Evolutionary conservation across 2,888 invertebrate species (phyloP).

Genomic region (Drosophila cognata): DNA sequence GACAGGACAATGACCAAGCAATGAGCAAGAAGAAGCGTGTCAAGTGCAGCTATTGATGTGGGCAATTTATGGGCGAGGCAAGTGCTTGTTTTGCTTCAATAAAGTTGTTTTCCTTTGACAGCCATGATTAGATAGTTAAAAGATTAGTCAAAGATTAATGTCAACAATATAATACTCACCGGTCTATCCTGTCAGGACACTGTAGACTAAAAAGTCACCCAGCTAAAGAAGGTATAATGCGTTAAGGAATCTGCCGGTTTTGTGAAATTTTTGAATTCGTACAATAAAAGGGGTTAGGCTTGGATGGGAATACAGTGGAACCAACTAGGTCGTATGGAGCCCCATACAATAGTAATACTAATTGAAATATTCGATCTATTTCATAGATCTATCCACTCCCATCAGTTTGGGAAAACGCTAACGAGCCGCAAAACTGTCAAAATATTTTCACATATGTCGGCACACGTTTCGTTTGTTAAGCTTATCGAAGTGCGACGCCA

Average conservation of each 20-base stretch:
- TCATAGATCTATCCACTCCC: neutral
- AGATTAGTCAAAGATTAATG: neutral
- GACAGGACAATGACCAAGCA: slow-evolving; percentile 26
- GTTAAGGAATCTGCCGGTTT: neutral
- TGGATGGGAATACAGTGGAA: neutral
- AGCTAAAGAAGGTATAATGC: neutral
- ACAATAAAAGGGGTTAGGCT: neutral
- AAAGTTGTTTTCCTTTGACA: slow-evolving; percentile 16
- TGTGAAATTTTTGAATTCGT: neutral
- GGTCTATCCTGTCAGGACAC: neutral
- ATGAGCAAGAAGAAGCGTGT: slow-evolving; percentile 4
- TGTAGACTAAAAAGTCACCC: neutral
- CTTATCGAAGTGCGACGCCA: slow-evolving; percentile 59
- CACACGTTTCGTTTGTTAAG: slow-evolving; percentile 56
- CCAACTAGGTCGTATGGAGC: neutral
- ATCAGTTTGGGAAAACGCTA: slow-evolving; percentile 44
- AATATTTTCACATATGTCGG: slow-evolving; percentile 70
- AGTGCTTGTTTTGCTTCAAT: neutral
- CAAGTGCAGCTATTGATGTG: slow-evolving; percentile 11
- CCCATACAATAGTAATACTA: neutral
- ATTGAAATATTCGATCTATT: neutral
- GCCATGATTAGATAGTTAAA: neutral
- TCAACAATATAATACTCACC: neutral
- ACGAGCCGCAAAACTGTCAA: slow-evolving; percentile 82
- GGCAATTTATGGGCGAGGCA: neutral